Percentiles rank a stretch among this genome's conserved stretches.
Evolutionary conservation across 2,797 vertebrate species (phyloP).

Genomic region (Myotis myotis): DNA sequence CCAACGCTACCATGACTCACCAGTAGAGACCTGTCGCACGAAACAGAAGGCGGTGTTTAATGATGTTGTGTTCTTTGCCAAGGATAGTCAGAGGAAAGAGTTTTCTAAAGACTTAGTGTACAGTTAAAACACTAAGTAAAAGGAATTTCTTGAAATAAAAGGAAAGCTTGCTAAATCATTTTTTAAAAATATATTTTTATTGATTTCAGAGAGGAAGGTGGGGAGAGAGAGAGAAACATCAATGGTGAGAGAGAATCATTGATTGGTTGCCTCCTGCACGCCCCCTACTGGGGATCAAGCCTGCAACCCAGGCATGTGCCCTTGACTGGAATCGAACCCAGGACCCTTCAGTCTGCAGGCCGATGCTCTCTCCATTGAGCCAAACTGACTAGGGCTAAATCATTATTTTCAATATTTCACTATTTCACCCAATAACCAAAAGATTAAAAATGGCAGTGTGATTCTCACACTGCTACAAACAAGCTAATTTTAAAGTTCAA

Average conservation of each 20-base stretch:
- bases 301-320: no score
- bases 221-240: no score
- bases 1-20: slow-evolving; percentile 4
- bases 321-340: no score
- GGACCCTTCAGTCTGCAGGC: no score
- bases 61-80: neutral
- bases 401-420: neutral
- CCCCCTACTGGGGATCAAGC: no score
- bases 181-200: neutral
- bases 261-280: no score
- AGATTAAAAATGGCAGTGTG: neutral
- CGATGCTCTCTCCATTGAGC: no score
- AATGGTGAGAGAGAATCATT: no score
- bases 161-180: neutral
- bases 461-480: neutral
- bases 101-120: no score
- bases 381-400: neutral
- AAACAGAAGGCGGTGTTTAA: slow-evolving; percentile 32
- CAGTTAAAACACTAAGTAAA: neutral
- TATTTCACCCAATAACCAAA: slow-evolving; percentile 22
- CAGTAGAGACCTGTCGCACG: neutral
- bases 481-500: neutral
- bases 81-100: neutral
- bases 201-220: no score
- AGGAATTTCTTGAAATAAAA: slow-evolving; percentile 8